Evolutionary conservation across 2,888 invertebrate species (phyloP), one percentile per base, ranked within the genome.

Genomic region (Steromphala cineraria): DNA sequence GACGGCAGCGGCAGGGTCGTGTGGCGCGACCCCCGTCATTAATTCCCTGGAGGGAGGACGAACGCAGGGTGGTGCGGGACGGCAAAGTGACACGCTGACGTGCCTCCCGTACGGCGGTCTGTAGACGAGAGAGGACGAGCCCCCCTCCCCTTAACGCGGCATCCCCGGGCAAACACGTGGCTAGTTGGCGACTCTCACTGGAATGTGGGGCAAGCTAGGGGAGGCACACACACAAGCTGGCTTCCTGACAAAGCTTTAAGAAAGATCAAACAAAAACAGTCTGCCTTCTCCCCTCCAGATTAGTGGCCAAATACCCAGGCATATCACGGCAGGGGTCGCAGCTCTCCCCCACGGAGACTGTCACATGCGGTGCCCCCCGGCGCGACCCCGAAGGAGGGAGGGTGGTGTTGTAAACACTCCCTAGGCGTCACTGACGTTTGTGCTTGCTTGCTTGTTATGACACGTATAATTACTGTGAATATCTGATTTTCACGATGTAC

Each of bases 241-340:
- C 71, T 71, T 71, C 71, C 71, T 71, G 71, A 71, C 71, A 71
- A 67, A 71, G 71, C 71, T 71, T 31, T 36, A 71, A 71, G 71
- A 71, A 71, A 71, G 71, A 36, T 71, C 71, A 71, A 71, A 71
- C 71, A 71, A 71, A 71, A 71, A 71, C 71, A 40, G 71, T 36
- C 71, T 71, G 71, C 71, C 71, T 71, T 71, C 71, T 71, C 71
- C 71, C 71, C 71, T 71, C 40, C 2, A 71, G 71, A 71, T 71
- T 71, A 71, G 71, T 71, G 28, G 71, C 71, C 71, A 71, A 71
- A 71, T 71, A 71, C 71, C 40, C 71, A 36, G 71, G 71, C 71
- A n/a, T 71, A 71, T 36, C 40, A 31, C 71, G 17, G 36, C 71
- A 31, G 40, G 71, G 71, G 71, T 71, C 71, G 71, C 31, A 17